Evolutionary conservation across 2,888 invertebrate genomes (phyloP).

Genomic region (Melieria picta): DNA sequence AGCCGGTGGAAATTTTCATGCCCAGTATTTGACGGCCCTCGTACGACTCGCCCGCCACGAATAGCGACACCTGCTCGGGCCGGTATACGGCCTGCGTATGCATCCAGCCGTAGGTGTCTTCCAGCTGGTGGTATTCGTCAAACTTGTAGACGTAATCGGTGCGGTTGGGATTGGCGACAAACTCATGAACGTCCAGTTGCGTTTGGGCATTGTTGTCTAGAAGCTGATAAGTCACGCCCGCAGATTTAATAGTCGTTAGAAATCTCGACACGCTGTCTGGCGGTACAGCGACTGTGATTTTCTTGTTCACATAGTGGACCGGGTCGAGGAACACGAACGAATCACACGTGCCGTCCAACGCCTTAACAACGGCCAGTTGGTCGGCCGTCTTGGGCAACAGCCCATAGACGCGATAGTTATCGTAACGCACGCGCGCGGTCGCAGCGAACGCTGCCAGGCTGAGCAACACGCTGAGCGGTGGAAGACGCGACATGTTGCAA

Average conservation of each 20-base stretch:
- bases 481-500: slow-evolving; percentile 35
- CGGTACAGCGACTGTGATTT: slow-evolving; percentile 65
- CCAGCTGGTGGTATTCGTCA: slow-evolving; percentile 56
- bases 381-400: slow-evolving; percentile 67
- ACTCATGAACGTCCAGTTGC: slow-evolving; percentile 43
- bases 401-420: slow-evolving; percentile 71
- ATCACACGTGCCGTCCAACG: slow-evolving; percentile 57
- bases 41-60: slow-evolving; percentile 68
- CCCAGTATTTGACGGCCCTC: slow-evolving; percentile 71
- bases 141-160: slow-evolving; percentile 50
- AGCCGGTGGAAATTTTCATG: slow-evolving; percentile 67
- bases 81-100: slow-evolving; percentile 66
- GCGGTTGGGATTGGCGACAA: slow-evolving; percentile 47
- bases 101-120: slow-evolving; percentile 70
- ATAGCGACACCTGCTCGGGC: slow-evolving; percentile 66
- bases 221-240: slow-evolving; percentile 66
- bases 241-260: slow-evolving; percentile 32
- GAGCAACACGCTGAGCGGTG: slow-evolving; percentile 27
- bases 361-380: slow-evolving; percentile 67
- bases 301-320: slow-evolving; percentile 57
- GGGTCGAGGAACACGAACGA: slow-evolving; percentile 66
- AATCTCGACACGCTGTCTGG: slow-evolving; percentile 50
- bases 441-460: slow-evolving; percentile 23
- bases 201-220: slow-evolving; percentile 65
- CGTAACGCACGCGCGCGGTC: slow-evolving; percentile 60